phyloP scores from a whole-genome alignment of 2,113 vertebrate genomes.

The Bubo blakistoni region DNA sequence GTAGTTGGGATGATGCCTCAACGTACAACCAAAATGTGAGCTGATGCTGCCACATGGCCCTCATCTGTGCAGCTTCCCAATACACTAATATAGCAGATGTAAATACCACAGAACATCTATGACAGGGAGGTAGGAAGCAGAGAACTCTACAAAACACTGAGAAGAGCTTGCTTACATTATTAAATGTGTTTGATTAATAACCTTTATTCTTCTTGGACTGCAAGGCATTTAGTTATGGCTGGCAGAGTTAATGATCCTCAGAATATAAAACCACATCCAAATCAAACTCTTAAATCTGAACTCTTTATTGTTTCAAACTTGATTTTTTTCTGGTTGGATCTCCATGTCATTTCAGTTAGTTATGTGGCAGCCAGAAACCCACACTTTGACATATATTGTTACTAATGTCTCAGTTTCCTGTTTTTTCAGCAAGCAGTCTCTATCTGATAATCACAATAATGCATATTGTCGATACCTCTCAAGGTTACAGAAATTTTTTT shows the following conservation, averaged over 20 bases:
- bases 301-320: background rate
- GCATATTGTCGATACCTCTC: background rate
- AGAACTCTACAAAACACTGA: background rate
- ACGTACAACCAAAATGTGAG: rapidly evolving
- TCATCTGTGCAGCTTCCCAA: background rate
- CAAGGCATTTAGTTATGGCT: background rate
- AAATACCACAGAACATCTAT: background rate
- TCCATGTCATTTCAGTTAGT: background rate
- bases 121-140: background rate
- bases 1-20: background rate
- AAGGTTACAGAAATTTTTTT: background rate
- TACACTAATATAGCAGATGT: background rate
- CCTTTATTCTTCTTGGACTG: background rate
- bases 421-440: background rate
- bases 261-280: background rate
- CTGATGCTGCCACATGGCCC: background rate
- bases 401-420: background rate
- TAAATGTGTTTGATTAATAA: background rate
- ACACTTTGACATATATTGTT: background rate
- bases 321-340: background rate
- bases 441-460: background rate
- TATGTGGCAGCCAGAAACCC: background rate
- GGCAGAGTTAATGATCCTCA: background rate
- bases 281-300: background rate
- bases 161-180: background rate